A percentile compares a stretch with the other conserved stretches of the same genome.
Conservation (phyloP, 2,113 vertebrate genomes). For the Coturnix japonica region DNA sequence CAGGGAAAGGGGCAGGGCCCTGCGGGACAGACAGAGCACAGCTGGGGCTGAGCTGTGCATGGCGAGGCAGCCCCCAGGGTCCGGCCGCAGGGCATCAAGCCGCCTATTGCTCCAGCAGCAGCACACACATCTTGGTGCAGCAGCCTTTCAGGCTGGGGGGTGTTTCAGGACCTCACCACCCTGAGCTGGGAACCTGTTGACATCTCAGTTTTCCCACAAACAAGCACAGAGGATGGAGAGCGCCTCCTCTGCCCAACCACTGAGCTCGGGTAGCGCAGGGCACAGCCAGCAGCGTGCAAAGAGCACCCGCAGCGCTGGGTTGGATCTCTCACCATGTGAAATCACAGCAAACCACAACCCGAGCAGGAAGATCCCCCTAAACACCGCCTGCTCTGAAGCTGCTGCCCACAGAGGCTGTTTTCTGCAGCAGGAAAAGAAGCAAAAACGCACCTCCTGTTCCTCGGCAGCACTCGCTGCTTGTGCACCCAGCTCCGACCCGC, state of each 20-base stretch:
- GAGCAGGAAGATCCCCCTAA: not conserved
- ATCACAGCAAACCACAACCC: not conserved
- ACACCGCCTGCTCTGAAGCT: not conserved
- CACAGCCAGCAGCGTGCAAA: too few species aligned
- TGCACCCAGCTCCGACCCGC: not conserved
- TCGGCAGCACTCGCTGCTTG: not conserved
- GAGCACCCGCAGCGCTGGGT: not conserved
- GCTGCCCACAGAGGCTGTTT: not conserved
- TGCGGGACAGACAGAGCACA: not conserved
- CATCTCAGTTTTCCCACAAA: not conserved
- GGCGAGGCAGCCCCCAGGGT: too few species aligned
- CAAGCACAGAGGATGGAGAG: not conserved
- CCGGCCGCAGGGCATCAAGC: not conserved
- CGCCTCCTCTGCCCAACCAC: not conserved
- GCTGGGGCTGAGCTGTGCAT: rapidly evolving
- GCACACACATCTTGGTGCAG: not conserved
- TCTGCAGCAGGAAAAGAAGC: not conserved
- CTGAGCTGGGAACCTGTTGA: not conserved
- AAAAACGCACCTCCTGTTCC: constrained; percentile 64
- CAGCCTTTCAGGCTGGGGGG: not conserved
- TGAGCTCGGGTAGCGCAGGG: not conserved
- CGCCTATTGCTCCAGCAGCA: rapidly evolving
- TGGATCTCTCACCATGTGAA: not conserved
- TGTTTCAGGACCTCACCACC: too few species aligned
- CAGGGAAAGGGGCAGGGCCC: not conserved